Evolutionary conservation across 2,797 vertebrate species (phyloP).

Genomic region (Leucoraja ocellata): DNA sequence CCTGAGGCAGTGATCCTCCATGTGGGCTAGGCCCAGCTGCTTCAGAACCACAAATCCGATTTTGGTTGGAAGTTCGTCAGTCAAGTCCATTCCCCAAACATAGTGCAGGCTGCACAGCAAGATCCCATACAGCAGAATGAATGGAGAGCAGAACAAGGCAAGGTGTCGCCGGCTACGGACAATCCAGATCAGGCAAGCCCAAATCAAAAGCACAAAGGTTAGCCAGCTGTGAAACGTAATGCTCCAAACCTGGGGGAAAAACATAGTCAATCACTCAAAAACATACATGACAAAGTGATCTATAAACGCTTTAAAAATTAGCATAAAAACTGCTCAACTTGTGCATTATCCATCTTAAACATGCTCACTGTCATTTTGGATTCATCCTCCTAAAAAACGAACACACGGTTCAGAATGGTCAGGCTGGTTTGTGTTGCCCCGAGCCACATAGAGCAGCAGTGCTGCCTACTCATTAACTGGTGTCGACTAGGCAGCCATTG

Average conservation of each 20-base stretch:
- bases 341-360: not conserved
- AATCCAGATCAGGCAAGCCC: conserved; percentile 93
- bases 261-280: not conserved
- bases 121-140: conserved; percentile 80
- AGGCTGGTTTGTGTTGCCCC: not conserved
- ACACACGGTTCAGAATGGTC: not conserved
- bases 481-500: not conserved
- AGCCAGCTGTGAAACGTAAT: conserved; percentile 96
- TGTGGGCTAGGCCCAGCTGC: conserved; percentile 74
- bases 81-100: conserved; percentile 85
- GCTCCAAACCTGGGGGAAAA: conserved; percentile 79
- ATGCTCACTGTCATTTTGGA: not conserved
- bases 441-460: not conserved
- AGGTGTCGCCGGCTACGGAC: conserved; percentile 75
- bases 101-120: conserved; percentile 79
- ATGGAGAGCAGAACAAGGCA: conserved; percentile 82
- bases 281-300: not conserved
- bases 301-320: not conserved
- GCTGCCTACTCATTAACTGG: not conserved
- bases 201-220: conserved; percentile 87
- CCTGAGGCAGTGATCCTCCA: conserved; percentile 69
- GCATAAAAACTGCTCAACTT: not conserved
- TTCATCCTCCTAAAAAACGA: not conserved
- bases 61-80: conserved; percentile 67
- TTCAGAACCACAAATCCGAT: conserved; percentile 72